A percentile compares a stretch with the other conserved stretches of the same genome.
phyloP scores from a whole-genome alignment of 2,888 invertebrate genomes.

The Drosophila glabriapex region DNA sequence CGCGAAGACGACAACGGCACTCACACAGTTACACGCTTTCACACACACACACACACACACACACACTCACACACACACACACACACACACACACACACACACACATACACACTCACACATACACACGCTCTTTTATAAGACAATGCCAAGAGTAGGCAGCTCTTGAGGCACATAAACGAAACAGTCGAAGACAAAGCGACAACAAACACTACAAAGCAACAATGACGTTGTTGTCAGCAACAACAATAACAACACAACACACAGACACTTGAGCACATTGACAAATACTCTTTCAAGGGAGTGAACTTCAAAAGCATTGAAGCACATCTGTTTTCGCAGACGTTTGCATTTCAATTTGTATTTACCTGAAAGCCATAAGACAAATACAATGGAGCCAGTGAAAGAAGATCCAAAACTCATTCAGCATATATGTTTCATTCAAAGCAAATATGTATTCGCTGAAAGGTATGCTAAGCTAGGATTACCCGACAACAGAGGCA shows the following conservation, averaged over 20 bases:
- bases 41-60: not conserved
- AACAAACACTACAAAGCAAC: conserved; percentile 26
- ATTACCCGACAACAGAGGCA: not conserved
- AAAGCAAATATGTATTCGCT: conserved; percentile 8
- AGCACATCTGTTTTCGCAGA: conserved; percentile 33
- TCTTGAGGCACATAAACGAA: conserved; percentile 44
- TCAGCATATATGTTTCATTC: not conserved
- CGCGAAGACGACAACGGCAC: conserved; percentile 17
- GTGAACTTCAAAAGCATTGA: conserved; percentile 54
- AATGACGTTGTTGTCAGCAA: conserved; percentile 20
- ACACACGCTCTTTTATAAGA: conserved; percentile 40
- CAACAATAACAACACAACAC: conserved; percentile 38
- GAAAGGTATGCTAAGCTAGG: not conserved
- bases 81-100: not conserved
- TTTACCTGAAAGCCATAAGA: conserved; percentile 30
- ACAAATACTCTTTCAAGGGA: conserved; percentile 65
- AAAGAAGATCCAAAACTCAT: conserved; percentile 1
- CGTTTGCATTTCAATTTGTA: conserved; percentile 42
- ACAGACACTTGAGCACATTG: conserved; percentile 62
- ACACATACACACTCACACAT: not conserved
- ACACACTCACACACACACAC: not conserved
- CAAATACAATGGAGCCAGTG: conserved; percentile 18
- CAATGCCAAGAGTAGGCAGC: conserved; percentile 60
- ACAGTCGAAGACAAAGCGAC: conserved; percentile 24
- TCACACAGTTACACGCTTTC: conserved; percentile 11